Evolutionary conservation across 2,888 invertebrate species (phyloP).

Genomic region (Harpalus rubripes): DNA sequence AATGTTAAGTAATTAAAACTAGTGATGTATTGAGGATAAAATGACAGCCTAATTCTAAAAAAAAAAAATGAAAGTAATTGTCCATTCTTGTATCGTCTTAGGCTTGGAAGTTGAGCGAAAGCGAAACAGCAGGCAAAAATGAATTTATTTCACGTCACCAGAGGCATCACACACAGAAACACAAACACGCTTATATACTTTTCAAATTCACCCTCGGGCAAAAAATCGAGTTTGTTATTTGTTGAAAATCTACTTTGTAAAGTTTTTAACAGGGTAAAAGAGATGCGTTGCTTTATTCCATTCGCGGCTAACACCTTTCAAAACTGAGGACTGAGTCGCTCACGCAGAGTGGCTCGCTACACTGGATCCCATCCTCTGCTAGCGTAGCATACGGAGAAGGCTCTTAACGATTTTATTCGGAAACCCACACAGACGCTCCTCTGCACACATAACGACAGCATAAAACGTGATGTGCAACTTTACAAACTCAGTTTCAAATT

Average conservation of each 20-base stretch:
- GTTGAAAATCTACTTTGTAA: slow-evolving; percentile 66
- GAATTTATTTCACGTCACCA: slow-evolving; percentile 58
- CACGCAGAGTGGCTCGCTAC: neutral
- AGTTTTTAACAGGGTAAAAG: slow-evolving; percentile 65
- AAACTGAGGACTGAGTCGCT: slow-evolving; percentile 17
- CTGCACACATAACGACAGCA: slow-evolving; percentile 58
- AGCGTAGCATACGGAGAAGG: slow-evolving; percentile 13
- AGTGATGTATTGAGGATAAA: too few relatives aligned
- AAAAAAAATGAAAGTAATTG: too few relatives aligned
- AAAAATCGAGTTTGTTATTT: slow-evolving; percentile 66
- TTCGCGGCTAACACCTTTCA: slow-evolving; percentile 57
- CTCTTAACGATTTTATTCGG: slow-evolving; percentile 62
- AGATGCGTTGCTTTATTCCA: slow-evolving; percentile 64
- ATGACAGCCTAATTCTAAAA: too few relatives aligned
- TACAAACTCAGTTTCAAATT: slow-evolving; percentile 62
- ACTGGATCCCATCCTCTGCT: neutral
- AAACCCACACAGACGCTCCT: slow-evolving; percentile 49
- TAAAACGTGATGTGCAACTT: slow-evolving; percentile 64
- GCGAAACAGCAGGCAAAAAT: slow-evolving; percentile 51
- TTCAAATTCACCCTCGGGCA: slow-evolving; percentile 61
- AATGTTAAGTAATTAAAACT: too few relatives aligned
- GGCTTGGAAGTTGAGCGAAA: slow-evolving; percentile 17
- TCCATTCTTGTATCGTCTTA: slow-evolving; percentile 8
- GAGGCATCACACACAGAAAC: slow-evolving; percentile 62
- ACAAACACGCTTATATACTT: slow-evolving; percentile 64